These are phyloP conservation scores for Zaprionus africanus DNA, from an alignment of 1,140 invertebrate species.

Conservation along the genomic window DNA sequence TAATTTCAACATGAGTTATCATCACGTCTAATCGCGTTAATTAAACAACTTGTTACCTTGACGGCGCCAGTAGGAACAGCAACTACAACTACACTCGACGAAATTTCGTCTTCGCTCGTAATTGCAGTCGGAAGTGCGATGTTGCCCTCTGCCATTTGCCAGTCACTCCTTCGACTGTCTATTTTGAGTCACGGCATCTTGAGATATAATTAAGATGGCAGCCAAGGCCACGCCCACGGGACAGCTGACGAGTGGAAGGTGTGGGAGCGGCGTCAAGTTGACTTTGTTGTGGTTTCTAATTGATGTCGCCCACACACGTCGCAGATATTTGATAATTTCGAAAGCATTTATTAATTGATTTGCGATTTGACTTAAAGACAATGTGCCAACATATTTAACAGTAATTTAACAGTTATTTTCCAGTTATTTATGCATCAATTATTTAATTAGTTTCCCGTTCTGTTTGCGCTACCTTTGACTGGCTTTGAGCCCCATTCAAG, in stretches of 20 bases:
- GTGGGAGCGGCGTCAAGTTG: conserved; percentile 31
- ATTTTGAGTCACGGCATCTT: conserved; percentile 45
- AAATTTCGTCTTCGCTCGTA: background rate
- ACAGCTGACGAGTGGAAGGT: background rate
- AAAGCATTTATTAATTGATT: conserved; percentile 69
- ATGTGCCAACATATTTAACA: conserved; percentile 29
- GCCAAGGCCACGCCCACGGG: background rate
- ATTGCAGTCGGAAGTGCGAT: background rate
- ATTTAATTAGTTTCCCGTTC: conserved; percentile 49
- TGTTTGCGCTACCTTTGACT: conserved; percentile 18
- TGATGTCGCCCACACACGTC: conserved; percentile 33
- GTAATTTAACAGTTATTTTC: conserved; percentile 23
- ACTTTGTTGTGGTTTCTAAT: conserved; percentile 71
- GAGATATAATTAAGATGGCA: conserved; percentile 54
- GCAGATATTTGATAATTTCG: conserved; percentile 2
- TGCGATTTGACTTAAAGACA: conserved; percentile 48
- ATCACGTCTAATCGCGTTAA: conserved; percentile 77
- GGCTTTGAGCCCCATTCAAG: conserved; percentile 16
- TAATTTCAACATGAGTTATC: conserved; percentile 61
- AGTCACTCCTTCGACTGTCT: conserved; percentile 51
- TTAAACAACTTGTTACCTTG: conserved; percentile 79
- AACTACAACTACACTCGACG: background rate
- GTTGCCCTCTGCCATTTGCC: background rate
- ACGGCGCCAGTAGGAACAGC: conserved; percentile 32
- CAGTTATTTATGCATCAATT: conserved; percentile 52